Base-by-base conservation (phyloP, 2,797 vertebrate species). In the Poeciliopsis gracilis region DNA sequence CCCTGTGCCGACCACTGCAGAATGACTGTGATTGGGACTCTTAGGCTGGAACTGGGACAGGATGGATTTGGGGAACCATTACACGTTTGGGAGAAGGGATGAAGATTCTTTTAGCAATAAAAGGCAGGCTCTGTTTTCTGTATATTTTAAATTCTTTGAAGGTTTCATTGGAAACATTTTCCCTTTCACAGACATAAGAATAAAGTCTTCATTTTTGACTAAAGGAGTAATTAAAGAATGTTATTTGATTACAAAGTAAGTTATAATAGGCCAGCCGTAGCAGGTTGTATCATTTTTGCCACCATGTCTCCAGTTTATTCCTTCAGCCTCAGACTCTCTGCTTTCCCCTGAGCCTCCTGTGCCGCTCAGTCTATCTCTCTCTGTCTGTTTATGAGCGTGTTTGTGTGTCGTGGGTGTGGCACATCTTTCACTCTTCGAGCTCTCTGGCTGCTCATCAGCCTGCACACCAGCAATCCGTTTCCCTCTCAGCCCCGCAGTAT, bases 401-500 rank as follows among this genome's bases (percentile, higher is more conserved):
- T n/a, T 33, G 43, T 41, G 75, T 63, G 41, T 47, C 23, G 28
- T 53, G 63, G 33, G 47, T 55, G 63, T 43, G 74, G 47, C 33
- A n/a, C 63, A 13, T 20, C 46, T 30, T 23, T 72, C n/a, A 18
- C 55, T 57, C 28, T 72, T 18, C 49, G 28, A 11, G 12, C 67
- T 76, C 3, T 25, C 70, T 8, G n/a, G 33, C 9, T 73, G 55
- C 55, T 73, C 69, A 73, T 73, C 77, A 73, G 75, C 20, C 38
- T 57, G 49, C 67, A 72, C 51, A 46, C 51, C 46, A 15, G 30
- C 49, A 12, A 28, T 38, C 71, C 57, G 28, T 73, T 57, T 11
- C 28, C 70, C 70, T 63, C 43, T 51, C 55, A 38, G 28, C 33
- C 55, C n/a, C 9, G 36, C 45, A 57, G 66, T 57, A 36, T 55